Conservation (phyloP, 2,113 vertebrate genomes). For the Vireo altiloquus region DNA sequence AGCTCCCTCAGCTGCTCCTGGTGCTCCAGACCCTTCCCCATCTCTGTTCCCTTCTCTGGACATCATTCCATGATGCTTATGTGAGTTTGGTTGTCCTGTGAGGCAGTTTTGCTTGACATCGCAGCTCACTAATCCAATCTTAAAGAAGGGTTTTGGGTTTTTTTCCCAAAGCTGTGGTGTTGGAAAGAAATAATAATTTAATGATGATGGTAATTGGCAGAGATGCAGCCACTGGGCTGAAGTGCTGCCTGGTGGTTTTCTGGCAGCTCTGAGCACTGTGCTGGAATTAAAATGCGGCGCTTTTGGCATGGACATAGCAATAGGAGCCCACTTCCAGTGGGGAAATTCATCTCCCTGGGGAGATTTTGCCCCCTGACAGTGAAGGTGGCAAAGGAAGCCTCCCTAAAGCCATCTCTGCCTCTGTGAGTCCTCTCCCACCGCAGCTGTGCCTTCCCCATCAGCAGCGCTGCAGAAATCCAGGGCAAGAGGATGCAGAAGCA, state of each 20-base stretch:
- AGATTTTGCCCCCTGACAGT: neutral
- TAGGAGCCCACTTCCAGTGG: fast-evolving
- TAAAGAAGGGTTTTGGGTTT: neutral
- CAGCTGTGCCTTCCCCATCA: fast-evolving
- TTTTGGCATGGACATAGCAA: fast-evolving
- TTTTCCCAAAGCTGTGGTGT: fast-evolving
- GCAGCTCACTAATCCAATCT: neutral
- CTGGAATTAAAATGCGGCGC: fast-evolving
- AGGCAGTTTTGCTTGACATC: neutral
- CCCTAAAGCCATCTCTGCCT: neutral
- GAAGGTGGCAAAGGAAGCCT: neutral
- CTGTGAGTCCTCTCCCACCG: fast-evolving
- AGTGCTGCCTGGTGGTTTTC: fast-evolving
- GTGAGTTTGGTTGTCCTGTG: neutral
- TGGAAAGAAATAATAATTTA: neutral
- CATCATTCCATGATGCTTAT: neutral
- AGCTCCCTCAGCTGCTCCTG: neutral
- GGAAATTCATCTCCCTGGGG: fast-evolving
- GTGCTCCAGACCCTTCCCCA: neutral
- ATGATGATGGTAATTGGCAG: fast-evolving
- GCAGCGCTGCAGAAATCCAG: neutral
- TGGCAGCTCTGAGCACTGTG: neutral
- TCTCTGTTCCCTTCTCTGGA: neutral
- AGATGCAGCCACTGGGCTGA: neutral
- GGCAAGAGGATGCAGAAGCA: neutral